Evolutionary conservation across 1,140 invertebrate species (phyloP).

Genomic region (Aphelenchoides avenae): DNA sequence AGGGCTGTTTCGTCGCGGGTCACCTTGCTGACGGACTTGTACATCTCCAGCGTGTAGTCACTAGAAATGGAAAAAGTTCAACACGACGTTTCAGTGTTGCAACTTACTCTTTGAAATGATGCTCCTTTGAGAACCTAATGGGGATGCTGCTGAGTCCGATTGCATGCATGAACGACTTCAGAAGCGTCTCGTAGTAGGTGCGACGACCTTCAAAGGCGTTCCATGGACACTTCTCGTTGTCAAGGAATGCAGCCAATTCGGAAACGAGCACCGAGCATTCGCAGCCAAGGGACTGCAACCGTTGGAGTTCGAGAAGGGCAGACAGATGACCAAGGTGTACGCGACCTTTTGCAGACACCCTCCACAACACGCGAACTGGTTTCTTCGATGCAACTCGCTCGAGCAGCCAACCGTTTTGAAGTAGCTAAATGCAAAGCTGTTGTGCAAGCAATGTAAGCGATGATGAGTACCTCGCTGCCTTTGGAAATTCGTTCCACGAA

Average conservation of each 20-base stretch:
- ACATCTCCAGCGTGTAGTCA: slow-evolving; percentile 93
- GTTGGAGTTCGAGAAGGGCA: slow-evolving; percentile 34
- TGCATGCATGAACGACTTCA: slow-evolving; percentile 85
- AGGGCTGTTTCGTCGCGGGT: slow-evolving; percentile 92
- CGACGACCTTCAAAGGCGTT: slow-evolving; percentile 71
- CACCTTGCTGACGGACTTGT: slow-evolving; percentile 80
- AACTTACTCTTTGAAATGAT: slow-evolving; percentile 75
- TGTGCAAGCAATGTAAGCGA: no score
- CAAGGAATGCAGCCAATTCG: slow-evolving; percentile 93
- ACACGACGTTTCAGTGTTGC: neutral
- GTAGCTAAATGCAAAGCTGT: no score
- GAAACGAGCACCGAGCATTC: slow-evolving; percentile 89
- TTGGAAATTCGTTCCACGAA: neutral
- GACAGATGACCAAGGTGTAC: slow-evolving; percentile 48
- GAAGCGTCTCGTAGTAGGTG: slow-evolving; percentile 85
- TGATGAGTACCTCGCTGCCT: no score
- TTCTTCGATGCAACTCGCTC: no score
- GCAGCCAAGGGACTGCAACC: slow-evolving; percentile 46
- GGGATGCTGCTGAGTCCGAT: slow-evolving; percentile 89
- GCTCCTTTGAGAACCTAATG: slow-evolving; percentile 88
- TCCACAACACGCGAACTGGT: slow-evolving; percentile 35
- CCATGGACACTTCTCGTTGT: slow-evolving; percentile 99
- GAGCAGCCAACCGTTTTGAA: no score
- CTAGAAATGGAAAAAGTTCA: slow-evolving; percentile 49
- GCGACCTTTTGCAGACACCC: slow-evolving; percentile 47